Evolutionary conservation across 2,113 vertebrate genomes (phyloP), one percentile per base, ranked within the genome.

Genomic region (Oncorhynchus gorbuscha): DNA sequence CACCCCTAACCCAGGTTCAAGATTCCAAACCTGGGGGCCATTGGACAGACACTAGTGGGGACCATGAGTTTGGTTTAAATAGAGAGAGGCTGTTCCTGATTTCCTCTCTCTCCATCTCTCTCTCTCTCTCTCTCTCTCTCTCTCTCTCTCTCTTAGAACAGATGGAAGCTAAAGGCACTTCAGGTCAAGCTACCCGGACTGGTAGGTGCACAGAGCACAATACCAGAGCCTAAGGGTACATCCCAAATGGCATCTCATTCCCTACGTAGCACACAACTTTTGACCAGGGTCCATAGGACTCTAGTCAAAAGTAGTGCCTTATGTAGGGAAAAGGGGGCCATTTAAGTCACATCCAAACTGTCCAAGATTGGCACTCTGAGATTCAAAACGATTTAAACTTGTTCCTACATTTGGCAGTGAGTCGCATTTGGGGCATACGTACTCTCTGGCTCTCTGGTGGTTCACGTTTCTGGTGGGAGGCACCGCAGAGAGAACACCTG

Each of bases 311-410:
- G n/a, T 76, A 35, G 12, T 59, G 28, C 5, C 32, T 6, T 35
- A 7, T 7, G 35, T 39, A 39, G 7, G 35, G 35, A 9, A 35
- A 7, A 2, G 7, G 7, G 35, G 9, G 7, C 1, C 35, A 39
- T 39, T 39, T 39, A 6, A 9, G 35, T 39, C 35, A 39, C 35
- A 8, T 8, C 7, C 7, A 2, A 39, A 8, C 35, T 39, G 35
- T 39, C 35, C 35, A 8, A 39, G 7, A 8, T 39, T 39, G 35
- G 35, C 35, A 39, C 7, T 35, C 5, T 35, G 5, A 35, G 32
- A 35, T 35, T 39, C 76, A 86, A 82, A 85, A 82, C 65, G 49
- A 51, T 51, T 90, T 87, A 83, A 89, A 89, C 77, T 85, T n/a
- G 11, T 78, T 74, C 76, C 79, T 61, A 67, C 75, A 74, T 75